These are phyloP conservation scores for Stichopus horrens DNA, from an alignment of 53 echinoderm and acorn worm genomes.

Conservation along the genomic window DNA sequence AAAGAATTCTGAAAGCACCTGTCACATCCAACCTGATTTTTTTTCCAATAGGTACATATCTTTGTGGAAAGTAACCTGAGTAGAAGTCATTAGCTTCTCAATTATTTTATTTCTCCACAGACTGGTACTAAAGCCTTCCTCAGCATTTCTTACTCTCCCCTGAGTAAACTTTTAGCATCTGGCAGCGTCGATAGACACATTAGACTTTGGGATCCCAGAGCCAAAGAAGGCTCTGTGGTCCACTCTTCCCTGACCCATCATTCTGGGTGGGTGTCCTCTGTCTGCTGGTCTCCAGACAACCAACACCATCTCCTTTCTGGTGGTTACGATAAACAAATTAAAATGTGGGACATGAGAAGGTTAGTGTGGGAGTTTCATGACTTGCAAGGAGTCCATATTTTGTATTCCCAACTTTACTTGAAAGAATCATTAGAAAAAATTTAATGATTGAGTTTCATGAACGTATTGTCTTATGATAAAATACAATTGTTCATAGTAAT, in stretches of 20 bases:
- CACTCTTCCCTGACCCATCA: constrained; percentile 87
- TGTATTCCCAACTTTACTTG: too few species aligned
- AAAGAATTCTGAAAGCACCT: too few species aligned
- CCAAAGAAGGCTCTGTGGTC: constrained; percentile 82
- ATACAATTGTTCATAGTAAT: too few species aligned
- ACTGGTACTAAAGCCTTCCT: constrained; percentile 93
- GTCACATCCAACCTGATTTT: too few species aligned
- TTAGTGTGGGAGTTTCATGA: neutral
- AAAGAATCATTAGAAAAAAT: too few species aligned
- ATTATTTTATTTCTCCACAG: constrained; percentile 51
- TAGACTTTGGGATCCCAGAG: constrained; percentile 93
- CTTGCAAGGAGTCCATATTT: too few species aligned
- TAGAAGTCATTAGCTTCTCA: too few species aligned
- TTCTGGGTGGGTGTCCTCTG: constrained; percentile 92
- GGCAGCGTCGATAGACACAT: constrained; percentile 93
- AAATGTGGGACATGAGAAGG: constrained; percentile 98
- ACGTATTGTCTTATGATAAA: too few species aligned
- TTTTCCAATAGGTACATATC: too few species aligned
- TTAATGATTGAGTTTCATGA: too few species aligned
- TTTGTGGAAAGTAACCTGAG: too few species aligned
- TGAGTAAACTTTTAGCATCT: constrained; percentile 72
- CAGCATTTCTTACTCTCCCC: constrained; percentile 68
- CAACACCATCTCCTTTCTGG: constrained; percentile 85
- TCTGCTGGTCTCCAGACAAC: constrained; percentile 87
- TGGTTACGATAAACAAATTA: constrained; percentile 88